Base-by-base conservation (phyloP, 2,888 invertebrate genomes). In the Synergus umbraculus region DNA sequence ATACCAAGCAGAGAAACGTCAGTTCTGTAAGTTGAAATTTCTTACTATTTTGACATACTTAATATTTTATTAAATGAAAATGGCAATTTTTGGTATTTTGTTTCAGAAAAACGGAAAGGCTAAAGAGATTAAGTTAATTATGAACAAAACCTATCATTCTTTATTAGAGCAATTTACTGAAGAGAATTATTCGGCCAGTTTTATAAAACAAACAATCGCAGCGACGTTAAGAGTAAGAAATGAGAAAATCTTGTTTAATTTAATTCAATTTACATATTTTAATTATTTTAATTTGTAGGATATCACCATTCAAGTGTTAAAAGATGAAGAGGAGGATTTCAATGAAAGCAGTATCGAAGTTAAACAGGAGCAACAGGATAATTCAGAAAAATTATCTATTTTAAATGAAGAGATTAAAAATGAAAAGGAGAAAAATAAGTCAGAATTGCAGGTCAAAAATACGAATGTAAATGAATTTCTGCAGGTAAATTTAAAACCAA, bases 121-220 rank as follows among this genome's bases (percentile, higher is more conserved):
- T 29, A 85, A 83, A 76, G 89, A 89, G 79, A 87, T 91, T 9
- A 90, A 91, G 80, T 84, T 80, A n/a, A 88, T 91, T 64, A 90
- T 91, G 90, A 89, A 89, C 49, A 85, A 82, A 79, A 87, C 87
- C 15, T 90, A 90, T 83, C 87, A 87, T 22, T 83, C 83, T 12
- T 80, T 91, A 37, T 76, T 86, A 76, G 84, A 87, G 13, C 86
- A 86, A 81, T 89, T 90, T 66, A 84, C 85, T 0, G 86, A 88
- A 54, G 87, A 89, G 69, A 85, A 86, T 12, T 90, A 88, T 64
- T 79, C 85, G 44, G 86, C 84, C 7, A 83, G 85, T 64, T 87
- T 85, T 67, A 88, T 91, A 63, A 90, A 85, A 77, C 81, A 84
- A 60, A 87, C 87, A 44, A 85, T 91, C 46, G 87, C 86, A 7